These are phyloP conservation scores for Allygus modestus DNA, from an alignment of 2,888 invertebrate species.

Conservation along the genomic window DNA sequence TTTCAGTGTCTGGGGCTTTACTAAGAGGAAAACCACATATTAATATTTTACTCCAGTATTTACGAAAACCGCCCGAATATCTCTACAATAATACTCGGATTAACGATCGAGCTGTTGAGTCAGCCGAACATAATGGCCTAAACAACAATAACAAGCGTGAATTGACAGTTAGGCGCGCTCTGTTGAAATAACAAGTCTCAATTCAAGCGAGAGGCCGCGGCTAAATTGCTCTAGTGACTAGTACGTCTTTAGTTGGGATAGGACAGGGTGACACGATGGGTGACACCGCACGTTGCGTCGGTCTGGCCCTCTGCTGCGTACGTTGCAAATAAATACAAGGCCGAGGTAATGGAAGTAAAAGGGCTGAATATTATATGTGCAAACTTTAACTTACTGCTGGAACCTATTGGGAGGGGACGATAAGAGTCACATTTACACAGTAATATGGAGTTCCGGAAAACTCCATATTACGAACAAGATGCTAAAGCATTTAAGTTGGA, in stretches of 20 bases:
- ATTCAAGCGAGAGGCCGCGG: not conserved
- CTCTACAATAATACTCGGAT: too few species aligned
- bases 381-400: too few species aligned
- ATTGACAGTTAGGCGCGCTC: not conserved
- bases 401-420: too few species aligned
- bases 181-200: not conserved
- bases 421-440: too few species aligned
- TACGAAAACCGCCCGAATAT: too few species aligned
- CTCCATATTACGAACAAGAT: too few species aligned
- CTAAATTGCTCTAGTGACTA: not conserved
- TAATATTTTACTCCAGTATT: too few species aligned
- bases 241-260: not conserved
- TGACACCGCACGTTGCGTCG: not conserved
- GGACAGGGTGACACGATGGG: not conserved
- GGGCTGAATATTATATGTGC: not conserved
- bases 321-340: not conserved
- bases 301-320: too few species aligned
- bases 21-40: too few species aligned
- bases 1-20: too few species aligned
- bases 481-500: too few species aligned
- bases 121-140: not conserved
- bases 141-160: conserved; percentile 4
- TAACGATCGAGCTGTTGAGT: not conserved
- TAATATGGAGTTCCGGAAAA: too few species aligned
- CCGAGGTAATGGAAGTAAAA: not conserved